Evolutionary conservation across 2,888 invertebrate genomes (phyloP), one percentile per base, ranked within the genome.

Genomic region (Diabrotica balteata): DNA sequence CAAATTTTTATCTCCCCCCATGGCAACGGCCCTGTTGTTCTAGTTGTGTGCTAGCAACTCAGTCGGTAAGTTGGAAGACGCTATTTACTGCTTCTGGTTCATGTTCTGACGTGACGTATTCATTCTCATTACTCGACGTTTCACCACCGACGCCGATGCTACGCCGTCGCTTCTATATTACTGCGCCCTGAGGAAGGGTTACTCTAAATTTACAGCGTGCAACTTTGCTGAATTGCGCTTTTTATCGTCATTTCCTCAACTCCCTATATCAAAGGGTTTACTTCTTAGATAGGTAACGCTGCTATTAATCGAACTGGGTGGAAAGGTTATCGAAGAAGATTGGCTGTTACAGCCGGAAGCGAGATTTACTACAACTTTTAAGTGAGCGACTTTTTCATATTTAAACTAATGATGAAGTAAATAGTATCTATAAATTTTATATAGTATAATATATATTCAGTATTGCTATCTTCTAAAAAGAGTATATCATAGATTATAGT

Each of bases 41-140:
- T 62, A 49, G 51, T 59, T 49, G 62, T 52, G 71, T 63, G 70
- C 71, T 62, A 70, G 75, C 70, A 72, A 72, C 69, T 73, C 73
- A 67, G 76, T 72, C 71, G 73, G 73, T 72, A 75, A 75, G 72
- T 74, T 73, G 73, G 75, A 71, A 73, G 72, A 65, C 68, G 75
- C 79, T 81, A 81, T 82, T 82, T 82, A 81, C 81, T 78, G 79
- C 80, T 76, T 73, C 74, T 74, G 79, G 81, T 80, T 79, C 78
- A 77, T 77, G 77, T 77, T 76, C 78, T 78, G 81, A 82, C 81
- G 79, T 82, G 81, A 82, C 80, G 80, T 82, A 82, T 82, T 81
- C 81, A 79, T 80, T 80, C 79, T 82, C 80, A 82, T 82, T 82
- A 82, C 80, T 81, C 80, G 79, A 79, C 80, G 79, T 80, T 81